A percentile compares a stretch with the other conserved stretches of the same genome.
Conservation (phyloP, 2,888 invertebrate genomes). For the Diploptera punctata region DNA sequence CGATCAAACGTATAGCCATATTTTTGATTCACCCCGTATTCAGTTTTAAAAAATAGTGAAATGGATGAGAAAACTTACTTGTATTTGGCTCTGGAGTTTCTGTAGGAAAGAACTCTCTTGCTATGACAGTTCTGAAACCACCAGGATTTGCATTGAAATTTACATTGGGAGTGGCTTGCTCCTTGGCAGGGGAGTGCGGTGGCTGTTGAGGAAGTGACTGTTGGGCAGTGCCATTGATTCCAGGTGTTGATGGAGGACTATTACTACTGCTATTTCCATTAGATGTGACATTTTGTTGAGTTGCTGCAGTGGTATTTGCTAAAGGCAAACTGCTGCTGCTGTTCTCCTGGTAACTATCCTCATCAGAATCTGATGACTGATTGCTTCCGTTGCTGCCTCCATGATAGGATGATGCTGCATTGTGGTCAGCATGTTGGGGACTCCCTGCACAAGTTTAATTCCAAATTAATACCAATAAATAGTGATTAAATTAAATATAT, state of each 20-base stretch:
- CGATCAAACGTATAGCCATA: too few relatives aligned
- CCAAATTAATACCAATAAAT: too few relatives aligned
- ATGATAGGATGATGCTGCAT: constrained; percentile 39
- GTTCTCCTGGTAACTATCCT: constrained; percentile 64
- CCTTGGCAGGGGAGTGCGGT: constrained; percentile 49
- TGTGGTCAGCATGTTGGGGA: constrained; percentile 48
- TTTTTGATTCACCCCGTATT: too few relatives aligned
- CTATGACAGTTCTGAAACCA: constrained; percentile 48
- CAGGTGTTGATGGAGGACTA: constrained; percentile 45
- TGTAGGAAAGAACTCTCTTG: constrained; percentile 78
- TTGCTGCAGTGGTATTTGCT: constrained; percentile 46
- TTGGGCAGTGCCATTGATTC: constrained; percentile 60
- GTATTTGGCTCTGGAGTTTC: constrained; percentile 87
- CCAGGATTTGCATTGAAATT: constrained; percentile 42
- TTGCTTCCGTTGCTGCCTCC: constrained; percentile 74
- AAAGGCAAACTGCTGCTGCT: constrained; percentile 28
- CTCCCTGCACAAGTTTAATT: constrained; percentile 40
- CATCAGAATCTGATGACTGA: constrained; percentile 84
- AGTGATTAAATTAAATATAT: neutral
- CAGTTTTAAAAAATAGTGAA: too few relatives aligned
- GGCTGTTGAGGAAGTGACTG: constrained; percentile 52
- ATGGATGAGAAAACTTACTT: constrained; percentile 76
- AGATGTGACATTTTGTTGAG: constrained; percentile 45
- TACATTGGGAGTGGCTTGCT: constrained; percentile 22
- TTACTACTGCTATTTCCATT: constrained; percentile 45